These are phyloP conservation scores for Papilio xuthus DNA, from an alignment of 1,140 invertebrate species.

Conservation along the genomic window DNA sequence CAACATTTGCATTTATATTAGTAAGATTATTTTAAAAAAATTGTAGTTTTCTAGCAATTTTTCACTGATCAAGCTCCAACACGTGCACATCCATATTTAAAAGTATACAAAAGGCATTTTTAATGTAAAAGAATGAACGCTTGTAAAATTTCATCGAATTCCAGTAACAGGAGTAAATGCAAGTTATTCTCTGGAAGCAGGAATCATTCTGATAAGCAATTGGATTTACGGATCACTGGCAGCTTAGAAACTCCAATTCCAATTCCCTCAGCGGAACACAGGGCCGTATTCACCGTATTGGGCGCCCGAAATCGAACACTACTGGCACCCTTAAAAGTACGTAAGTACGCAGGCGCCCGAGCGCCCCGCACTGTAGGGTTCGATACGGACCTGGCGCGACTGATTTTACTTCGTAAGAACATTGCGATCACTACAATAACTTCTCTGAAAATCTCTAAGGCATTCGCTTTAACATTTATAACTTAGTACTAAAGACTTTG, in stretches of 20 bases:
- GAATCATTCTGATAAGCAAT: conserved; percentile 18
- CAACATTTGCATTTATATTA: too few relatives aligned
- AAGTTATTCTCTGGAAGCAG: background rate
- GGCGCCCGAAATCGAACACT: background rate
- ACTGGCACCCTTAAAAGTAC: background rate
- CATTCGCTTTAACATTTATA: background rate
- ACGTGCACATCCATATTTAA: too few relatives aligned
- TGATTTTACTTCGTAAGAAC: conserved; percentile 1
- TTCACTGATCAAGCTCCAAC: too few relatives aligned
- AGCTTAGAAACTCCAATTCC: conserved; percentile 13
- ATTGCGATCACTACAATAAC: conserved; percentile 4
- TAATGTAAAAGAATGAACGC: background rate
- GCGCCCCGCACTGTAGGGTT: background rate
- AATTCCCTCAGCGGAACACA: background rate
- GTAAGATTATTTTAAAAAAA: too few relatives aligned
- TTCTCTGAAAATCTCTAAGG: conserved; percentile 1
- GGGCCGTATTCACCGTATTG: background rate
- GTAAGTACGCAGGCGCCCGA: background rate
- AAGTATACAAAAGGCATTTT: background rate
- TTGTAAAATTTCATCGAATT: background rate
- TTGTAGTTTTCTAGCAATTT: too few relatives aligned
- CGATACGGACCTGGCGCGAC: background rate
- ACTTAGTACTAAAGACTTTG: background rate
- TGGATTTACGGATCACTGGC: conserved; percentile 10
- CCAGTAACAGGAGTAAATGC: background rate